Base-by-base conservation (phyloP, 2,797 vertebrate genomes). In the Girardinus metallicus region DNA sequence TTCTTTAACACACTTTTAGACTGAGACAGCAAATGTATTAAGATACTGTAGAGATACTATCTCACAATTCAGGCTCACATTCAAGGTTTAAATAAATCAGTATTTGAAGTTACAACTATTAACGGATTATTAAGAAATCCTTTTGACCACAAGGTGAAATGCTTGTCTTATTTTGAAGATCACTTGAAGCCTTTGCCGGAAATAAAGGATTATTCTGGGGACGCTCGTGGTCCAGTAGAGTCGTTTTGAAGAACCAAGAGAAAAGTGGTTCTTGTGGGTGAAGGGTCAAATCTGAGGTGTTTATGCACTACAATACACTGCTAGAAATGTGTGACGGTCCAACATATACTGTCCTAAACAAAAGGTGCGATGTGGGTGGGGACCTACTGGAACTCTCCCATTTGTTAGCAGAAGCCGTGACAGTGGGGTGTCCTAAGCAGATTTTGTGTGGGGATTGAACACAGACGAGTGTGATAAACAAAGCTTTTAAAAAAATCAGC, bases 361-460 rank as follows among this genome's bases (percentile, higher is more conserved):
- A 91, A 90, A 71, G 72, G 29, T 15, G 47, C 44, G 49, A 62
- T 70, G 53, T 43, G 13, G 71, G 29, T 29, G 78, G 68, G 7
- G 79, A 62, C 49, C 80, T 79, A 62, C 93, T 93, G 84, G 94
- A 95, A 94, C 88, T 64, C 74, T 93, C 88, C 81, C 82, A 80
- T 91, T 91, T 93, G 89, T 91, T 80, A 85, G 57, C 74, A 76
- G 79, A 81, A 74, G 74, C 74, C 83, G 77, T 79, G 74, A 89
- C 86, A 76, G 82, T 51, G 53, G 76, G 81, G 74, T n/a, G 83
- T 85, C 87, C 47, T 21, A 51, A 18, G 43, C 72, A 12, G 46
- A 36, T 74, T 23, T 92, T 90, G 93, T 91, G 93, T 90, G 89
- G 87, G 75, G 79, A 84, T 86, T 85, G 81, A 92, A 86, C 60